Conservation (phyloP, 2,797 vertebrate species). For the Triplophysa yarkandensis region DNA sequence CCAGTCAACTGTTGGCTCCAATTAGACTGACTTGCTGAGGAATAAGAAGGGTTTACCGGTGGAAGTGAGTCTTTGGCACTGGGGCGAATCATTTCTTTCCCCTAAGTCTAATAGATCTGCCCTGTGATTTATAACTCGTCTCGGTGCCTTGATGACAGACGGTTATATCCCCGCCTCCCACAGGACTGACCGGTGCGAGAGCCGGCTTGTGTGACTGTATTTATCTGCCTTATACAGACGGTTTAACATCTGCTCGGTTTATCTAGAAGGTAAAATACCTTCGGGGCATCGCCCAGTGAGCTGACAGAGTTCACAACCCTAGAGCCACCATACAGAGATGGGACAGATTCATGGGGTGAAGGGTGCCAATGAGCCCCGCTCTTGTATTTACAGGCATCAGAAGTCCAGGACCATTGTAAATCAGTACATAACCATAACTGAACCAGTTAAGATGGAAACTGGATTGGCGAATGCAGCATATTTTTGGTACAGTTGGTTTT, state of each 20-base stretch:
- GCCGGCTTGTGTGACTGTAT: slow-evolving; percentile 8
- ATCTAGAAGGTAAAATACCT: slow-evolving; percentile 1
- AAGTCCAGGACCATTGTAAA: neutral
- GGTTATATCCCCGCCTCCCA: slow-evolving; percentile 26
- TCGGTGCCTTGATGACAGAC: slow-evolving; percentile 37
- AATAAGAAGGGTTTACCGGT: slow-evolving; percentile 1
- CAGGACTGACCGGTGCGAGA: slow-evolving; percentile 19
- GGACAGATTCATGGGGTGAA: neutral
- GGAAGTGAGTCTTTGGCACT: neutral
- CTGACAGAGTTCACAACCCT: neutral
- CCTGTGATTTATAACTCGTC: slow-evolving; percentile 43
- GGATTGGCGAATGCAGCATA: too few relatives aligned
- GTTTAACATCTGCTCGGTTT: slow-evolving; percentile 33
- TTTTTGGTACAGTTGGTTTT: too few relatives aligned
- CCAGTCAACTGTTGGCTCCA: slow-evolving; percentile 18
- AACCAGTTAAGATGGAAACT: neutral
- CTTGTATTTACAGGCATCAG: neutral
- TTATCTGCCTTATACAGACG: slow-evolving; percentile 7
- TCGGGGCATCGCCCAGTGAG: neutral
- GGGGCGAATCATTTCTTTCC: slow-evolving; percentile 5
- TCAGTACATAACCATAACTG: neutral
- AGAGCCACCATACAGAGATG: neutral
- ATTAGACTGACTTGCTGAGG: slow-evolving; percentile 23
- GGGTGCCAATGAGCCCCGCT: neutral
- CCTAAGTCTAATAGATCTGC: slow-evolving; percentile 7